Evolutionary conservation across 2,888 invertebrate species (phyloP).

Genomic region (Sinopyrophorus schimmeli): DNA sequence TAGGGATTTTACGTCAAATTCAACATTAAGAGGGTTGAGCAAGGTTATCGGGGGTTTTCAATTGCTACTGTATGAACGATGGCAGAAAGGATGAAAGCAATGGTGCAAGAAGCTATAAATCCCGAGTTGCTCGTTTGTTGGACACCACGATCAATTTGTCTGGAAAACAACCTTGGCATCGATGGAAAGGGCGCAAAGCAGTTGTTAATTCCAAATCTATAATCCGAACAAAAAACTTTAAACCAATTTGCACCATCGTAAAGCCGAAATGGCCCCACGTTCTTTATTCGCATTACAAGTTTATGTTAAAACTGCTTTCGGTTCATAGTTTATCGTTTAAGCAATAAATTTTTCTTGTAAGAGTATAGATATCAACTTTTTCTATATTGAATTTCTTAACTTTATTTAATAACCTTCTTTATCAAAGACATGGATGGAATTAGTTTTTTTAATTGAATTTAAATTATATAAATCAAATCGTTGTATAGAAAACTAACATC

Average conservation of each 20-base stretch:
- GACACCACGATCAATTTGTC: slow-evolving; percentile 36
- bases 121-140: slow-evolving; percentile 33
- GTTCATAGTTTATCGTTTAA: too few species aligned
- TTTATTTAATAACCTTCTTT: too few species aligned
- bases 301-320: slow-evolving; percentile 1
- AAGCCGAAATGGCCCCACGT: slow-evolving; percentile 6
- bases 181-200: slow-evolving; percentile 21
- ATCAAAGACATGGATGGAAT: too few species aligned
- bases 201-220: slow-evolving; percentile 24
- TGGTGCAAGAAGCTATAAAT: slow-evolving; percentile 37
- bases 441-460: too few species aligned
- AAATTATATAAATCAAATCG: too few species aligned
- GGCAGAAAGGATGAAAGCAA: slow-evolving; percentile 36
- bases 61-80: slow-evolving; percentile 36
- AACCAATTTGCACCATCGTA: slow-evolving; percentile 9
- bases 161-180: slow-evolving; percentile 29
- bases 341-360: too few species aligned
- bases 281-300: slow-evolving; percentile 2
- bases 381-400: too few species aligned
- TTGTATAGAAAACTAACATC: too few species aligned
- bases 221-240: slow-evolving; percentile 18
- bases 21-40: slow-evolving; percentile 10
- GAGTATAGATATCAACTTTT: too few species aligned
- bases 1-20: too few species aligned
- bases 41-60: slow-evolving; percentile 27